These are phyloP conservation scores for Macquaria ambigua DNA, from an alignment of 2,113 vertebrate genomes.

Conservation along the genomic window DNA sequence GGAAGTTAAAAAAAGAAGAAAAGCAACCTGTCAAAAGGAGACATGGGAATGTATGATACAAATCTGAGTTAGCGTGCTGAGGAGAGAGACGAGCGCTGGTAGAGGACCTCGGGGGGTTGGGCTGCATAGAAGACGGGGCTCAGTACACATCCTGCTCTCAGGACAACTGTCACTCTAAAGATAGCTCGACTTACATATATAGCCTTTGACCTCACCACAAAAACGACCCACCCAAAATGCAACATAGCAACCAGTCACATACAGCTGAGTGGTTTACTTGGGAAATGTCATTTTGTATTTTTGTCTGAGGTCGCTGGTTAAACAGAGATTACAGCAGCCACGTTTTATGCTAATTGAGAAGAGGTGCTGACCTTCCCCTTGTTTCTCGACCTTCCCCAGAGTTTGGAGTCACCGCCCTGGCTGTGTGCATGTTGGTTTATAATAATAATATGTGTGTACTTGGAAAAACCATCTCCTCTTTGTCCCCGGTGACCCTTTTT, in stretches of 20 bases:
- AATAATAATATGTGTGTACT: constrained; percentile 61
- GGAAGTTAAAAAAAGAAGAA: constrained; percentile 27
- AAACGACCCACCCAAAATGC: constrained; percentile 49
- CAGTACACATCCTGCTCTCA: constrained; percentile 34
- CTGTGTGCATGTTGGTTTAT: constrained; percentile 46
- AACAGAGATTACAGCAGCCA: constrained; percentile 20
- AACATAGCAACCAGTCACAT: constrained; percentile 18
- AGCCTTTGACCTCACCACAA: constrained; percentile 53
- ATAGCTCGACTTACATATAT: constrained; percentile 42
- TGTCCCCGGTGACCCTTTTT: constrained; percentile 56
- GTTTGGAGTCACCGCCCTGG: constrained; percentile 5
- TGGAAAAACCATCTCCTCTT: constrained; percentile 41
- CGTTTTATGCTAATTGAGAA: constrained; percentile 28
- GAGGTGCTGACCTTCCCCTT: constrained; percentile 29
- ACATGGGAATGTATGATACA: constrained; percentile 54
- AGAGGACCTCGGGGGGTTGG: constrained; percentile 14
- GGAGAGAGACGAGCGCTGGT: constrained; percentile 27
- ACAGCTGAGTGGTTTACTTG: constrained; percentile 15
- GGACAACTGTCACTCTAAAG: constrained; percentile 64
- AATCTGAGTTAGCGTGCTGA: constrained; percentile 41
- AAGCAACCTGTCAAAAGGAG: constrained; percentile 56
- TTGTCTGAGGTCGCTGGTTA: constrained; percentile 3
- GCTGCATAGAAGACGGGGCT: constrained; percentile 7
- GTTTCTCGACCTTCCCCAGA: neutral
- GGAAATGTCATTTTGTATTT: constrained; percentile 15